phyloP scores from a whole-genome alignment of 2,888 invertebrate genomes.

The Ptilodon capucinus region DNA sequence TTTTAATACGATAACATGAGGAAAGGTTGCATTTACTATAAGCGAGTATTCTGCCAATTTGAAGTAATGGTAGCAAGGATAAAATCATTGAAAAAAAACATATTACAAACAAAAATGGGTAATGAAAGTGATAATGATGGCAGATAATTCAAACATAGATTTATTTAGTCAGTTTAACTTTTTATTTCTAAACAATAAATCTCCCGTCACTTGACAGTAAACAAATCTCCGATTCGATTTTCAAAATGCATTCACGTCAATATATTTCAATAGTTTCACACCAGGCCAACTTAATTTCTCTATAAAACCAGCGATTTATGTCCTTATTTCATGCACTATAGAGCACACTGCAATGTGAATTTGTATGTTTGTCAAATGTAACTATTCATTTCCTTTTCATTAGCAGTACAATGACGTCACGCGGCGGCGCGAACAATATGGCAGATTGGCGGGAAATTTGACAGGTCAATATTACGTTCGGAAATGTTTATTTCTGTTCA shows the following conservation, averaged over 20 bases:
- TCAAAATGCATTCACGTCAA: slow-evolving; percentile 40
- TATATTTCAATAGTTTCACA: slow-evolving; percentile 48
- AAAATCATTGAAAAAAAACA: too few relatives aligned
- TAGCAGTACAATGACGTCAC: slow-evolving; percentile 69
- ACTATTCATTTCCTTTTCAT: slow-evolving; percentile 77
- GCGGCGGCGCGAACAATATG: slow-evolving; percentile 65
- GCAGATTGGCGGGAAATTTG: slow-evolving; percentile 65
- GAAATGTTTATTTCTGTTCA: slow-evolving; percentile 39
- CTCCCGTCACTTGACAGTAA: slow-evolving; percentile 45
- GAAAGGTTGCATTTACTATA: too few relatives aligned
- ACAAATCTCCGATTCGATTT: slow-evolving; percentile 44
- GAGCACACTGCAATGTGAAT: slow-evolving; percentile 16
- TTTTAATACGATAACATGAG: too few relatives aligned
- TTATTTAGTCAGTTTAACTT: too few relatives aligned
- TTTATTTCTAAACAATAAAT: slow-evolving; percentile 28
- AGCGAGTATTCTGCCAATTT: too few relatives aligned
- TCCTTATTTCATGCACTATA: slow-evolving; percentile 24
- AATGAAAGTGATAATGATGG: not conserved
- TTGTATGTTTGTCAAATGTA: slow-evolving; percentile 43
- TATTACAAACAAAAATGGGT: too few relatives aligned
- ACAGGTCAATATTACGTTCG: slow-evolving; percentile 57
- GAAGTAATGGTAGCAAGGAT: too few relatives aligned
- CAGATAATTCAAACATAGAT: too few relatives aligned
- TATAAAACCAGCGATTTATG: slow-evolving; percentile 11
- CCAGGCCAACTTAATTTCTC: slow-evolving; percentile 17